phyloP scores from a whole-genome alignment of 2,113 vertebrate species.

The Halichoeres trimaculatus region DNA sequence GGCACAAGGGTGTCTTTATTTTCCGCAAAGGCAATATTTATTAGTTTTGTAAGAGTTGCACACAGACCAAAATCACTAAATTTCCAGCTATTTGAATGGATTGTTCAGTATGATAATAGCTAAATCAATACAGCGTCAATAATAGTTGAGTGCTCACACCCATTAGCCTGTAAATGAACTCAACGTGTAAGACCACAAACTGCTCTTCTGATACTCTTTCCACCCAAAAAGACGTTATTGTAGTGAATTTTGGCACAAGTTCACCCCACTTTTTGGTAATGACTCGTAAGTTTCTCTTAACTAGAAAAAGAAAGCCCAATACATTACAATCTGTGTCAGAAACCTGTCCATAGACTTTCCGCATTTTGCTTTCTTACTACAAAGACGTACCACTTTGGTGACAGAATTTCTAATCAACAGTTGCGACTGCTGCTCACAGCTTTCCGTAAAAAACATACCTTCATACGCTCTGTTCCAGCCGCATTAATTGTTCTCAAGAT shows the following conservation, averaged over 20 bases:
- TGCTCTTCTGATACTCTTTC: no score
- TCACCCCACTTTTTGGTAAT: background rate
- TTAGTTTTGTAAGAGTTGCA: constrained; percentile 12
- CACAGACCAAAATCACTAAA: constrained; percentile 15
- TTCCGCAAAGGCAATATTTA: constrained; percentile 16
- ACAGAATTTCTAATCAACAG: background rate
- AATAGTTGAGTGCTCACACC: constrained; percentile 35
- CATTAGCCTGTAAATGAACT: constrained; percentile 37
- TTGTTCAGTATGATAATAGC: constrained; percentile 33
- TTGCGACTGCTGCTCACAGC: no score
- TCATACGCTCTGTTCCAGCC: constrained; percentile 61
- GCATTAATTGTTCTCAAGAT: constrained; percentile 55
- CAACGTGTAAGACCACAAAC: background rate
- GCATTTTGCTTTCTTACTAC: background rate
- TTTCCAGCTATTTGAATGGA: constrained; percentile 13
- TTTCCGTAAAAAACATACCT: constrained; percentile 62
- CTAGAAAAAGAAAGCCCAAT: constrained; percentile 8
- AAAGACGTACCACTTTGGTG: background rate
- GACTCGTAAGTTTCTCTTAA: constrained; percentile 21
- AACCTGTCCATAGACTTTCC: constrained; percentile 24
- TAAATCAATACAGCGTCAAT: constrained; percentile 64
- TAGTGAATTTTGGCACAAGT: background rate
- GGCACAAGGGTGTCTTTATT: constrained; percentile 45
- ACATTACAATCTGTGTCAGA: constrained; percentile 6
- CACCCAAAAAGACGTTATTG: no score